Conservation (phyloP, 2,797 vertebrate genomes). For the Ciconia nigra region DNA sequence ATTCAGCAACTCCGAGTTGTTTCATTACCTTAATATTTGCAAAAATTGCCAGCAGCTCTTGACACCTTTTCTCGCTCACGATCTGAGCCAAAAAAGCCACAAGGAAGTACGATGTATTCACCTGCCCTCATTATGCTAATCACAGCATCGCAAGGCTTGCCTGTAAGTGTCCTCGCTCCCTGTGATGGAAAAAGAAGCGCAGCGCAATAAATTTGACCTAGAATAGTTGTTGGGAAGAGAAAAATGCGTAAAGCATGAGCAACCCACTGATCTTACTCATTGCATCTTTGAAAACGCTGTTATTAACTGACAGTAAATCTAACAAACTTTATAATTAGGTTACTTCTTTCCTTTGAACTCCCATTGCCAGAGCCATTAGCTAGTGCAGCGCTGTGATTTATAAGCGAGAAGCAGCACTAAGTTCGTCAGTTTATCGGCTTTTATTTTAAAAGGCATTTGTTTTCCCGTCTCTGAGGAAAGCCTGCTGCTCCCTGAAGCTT, state of each 20-base stretch:
- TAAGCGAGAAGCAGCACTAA: neutral
- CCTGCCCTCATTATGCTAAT: neutral
- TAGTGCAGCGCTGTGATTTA: neutral
- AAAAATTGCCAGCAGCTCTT: neutral
- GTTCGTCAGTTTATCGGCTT: neutral
- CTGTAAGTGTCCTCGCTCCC: neutral
- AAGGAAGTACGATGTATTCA: neutral
- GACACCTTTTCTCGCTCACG: neutral
- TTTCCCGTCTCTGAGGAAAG: neutral
- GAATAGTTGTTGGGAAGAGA: neutral
- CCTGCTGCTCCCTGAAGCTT: neutral
- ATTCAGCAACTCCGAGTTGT: neutral
- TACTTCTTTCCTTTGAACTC: slow-evolving; percentile 1
- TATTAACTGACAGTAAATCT: slow-evolving; percentile 18
- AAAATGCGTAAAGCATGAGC: neutral
- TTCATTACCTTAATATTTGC: neutral
- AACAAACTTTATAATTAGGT: neutral
- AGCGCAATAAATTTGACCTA: neutral
- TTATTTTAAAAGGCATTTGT: neutral
- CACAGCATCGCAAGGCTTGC: neutral
- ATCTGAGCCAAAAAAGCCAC: neutral
- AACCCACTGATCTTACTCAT: neutral
- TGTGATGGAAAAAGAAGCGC: neutral
- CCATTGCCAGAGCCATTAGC: neutral
- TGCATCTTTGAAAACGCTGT: neutral